Evolutionary conservation across 2,113 vertebrate species (phyloP), one percentile per base, ranked within the genome.

Genomic region (Oncorhynchus kisutch): DNA sequence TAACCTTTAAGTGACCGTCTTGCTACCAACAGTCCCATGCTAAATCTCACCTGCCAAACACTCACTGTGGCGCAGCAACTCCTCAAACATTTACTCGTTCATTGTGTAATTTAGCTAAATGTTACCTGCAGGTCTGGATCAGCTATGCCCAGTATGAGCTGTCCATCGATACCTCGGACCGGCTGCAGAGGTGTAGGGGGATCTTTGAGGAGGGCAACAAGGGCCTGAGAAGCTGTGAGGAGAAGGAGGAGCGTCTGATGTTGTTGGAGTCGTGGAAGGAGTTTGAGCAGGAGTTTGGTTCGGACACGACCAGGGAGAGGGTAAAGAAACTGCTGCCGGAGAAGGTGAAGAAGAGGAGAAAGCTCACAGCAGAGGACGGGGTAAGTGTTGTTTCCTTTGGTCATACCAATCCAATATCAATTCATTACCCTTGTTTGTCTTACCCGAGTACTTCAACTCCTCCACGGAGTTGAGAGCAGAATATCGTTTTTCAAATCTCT

Each of bases 271-370:
- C 97, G 72, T 99, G 98, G 98, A 93, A 89, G 49, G 90, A 78
- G 72, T 98, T 95, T 8, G 97, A 99, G 87, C 92, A 91, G 2
- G 96, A 98, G 85, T 96, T 96, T 2, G 97, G 98, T 79, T 93
- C 93, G 0, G 85, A 88, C 0, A 13, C 78, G 75, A 92, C 91
- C 27, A 91, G 89, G 64, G 96, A 99, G 14, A 90, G 96, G 69
- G 96, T 99, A 22, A 85, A 87, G 14, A 96, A 97, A 81, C 96
- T 99, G 66, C 95, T 99, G 94, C 98, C 98, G 0, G 97, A 98
- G 89, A 98, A 97, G 78, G 98, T 99, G 81, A 99, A 99, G 94
- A 99, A 99, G 92, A 96, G 98, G 90, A 96, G 96, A 81, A 99
- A 99, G 90, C 91, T 99, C 65, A 97, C 98, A 2, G 93, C 97